Evolutionary conservation across 2,888 invertebrate species (phyloP).

Genomic region (Caenorhabditis sulstoni): DNA sequence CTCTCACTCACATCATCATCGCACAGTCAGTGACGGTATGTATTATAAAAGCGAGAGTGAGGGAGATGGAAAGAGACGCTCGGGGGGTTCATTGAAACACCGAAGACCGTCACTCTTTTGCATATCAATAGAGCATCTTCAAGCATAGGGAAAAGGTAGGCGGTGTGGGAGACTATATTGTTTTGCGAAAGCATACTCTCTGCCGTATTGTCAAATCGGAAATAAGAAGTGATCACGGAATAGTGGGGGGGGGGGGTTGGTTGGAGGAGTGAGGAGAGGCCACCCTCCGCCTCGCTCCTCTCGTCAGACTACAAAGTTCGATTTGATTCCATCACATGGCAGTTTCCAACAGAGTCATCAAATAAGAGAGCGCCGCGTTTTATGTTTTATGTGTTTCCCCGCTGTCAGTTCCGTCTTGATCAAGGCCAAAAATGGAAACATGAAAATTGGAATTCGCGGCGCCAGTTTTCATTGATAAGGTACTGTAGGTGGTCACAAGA

Average conservation of each 20-base stretch:
- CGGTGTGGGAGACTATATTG: too few relatives aligned
- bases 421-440: conserved; percentile 19
- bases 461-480: background rate
- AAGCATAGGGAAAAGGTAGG: too few relatives aligned
- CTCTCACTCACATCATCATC: conserved; percentile 14
- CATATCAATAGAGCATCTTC: conserved; percentile 3
- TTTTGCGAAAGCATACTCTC: too few relatives aligned
- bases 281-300: too few relatives aligned
- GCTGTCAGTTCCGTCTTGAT: background rate
- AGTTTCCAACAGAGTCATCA: conserved; percentile 38
- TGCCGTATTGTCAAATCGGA: too few relatives aligned
- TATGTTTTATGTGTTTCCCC: conserved; percentile 11
- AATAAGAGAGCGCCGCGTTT: conserved; percentile 18
- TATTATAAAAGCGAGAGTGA: conserved; percentile 11
- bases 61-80: background rate
- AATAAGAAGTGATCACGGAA: too few relatives aligned
- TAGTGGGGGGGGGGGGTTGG: too few relatives aligned
- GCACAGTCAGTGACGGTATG: conserved; percentile 29
- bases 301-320: conserved; percentile 52
- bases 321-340: conserved; percentile 43
- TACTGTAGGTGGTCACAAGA: background rate
- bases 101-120: background rate
- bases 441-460: too few relatives aligned
- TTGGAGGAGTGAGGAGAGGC: too few relatives aligned
- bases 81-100: conserved; percentile 36